A percentile compares a stretch with the other conserved stretches of the same genome.
Evolutionary conservation across 1,140 invertebrate genomes (phyloP).

Genomic region (Hormaphis cornu): DNA sequence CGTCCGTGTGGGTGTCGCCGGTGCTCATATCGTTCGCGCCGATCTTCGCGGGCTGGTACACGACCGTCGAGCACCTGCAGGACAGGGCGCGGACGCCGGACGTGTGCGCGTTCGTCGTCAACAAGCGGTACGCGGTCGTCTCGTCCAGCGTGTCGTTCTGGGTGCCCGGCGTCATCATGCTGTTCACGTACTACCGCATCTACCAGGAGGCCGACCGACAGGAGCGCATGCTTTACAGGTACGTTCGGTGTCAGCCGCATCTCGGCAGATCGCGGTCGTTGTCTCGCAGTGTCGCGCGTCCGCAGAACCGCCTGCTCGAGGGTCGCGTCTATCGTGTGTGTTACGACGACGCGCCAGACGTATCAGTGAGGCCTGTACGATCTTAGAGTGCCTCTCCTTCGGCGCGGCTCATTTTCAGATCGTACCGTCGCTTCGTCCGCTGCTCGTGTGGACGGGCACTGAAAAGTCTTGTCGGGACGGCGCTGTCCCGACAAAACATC

Average conservation of each 20-base stretch:
- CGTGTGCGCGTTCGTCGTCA: constrained; percentile 77
- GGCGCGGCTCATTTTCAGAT: no score
- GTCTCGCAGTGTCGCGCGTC: no score
- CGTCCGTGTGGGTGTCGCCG: constrained; percentile 81
- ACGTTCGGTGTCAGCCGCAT: constrained; percentile 37
- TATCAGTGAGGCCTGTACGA: no score
- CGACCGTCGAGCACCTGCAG: constrained; percentile 63
- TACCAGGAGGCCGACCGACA: constrained; percentile 84
- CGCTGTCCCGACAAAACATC: no score
- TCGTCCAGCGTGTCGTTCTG: constrained; percentile 94
- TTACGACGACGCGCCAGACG: no score
- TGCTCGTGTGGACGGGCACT: no score
- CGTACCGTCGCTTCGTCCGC: no score
- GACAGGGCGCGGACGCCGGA: constrained; percentile 59
- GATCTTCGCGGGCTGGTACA: constrained; percentile 87
- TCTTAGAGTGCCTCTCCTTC: no score
- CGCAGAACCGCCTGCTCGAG: no score
- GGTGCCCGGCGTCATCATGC: constrained; percentile 89
- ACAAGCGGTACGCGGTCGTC: constrained; percentile 80
- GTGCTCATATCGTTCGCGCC: constrained; percentile 90
- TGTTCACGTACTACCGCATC: constrained; percentile 85
- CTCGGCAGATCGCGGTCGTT: constrained; percentile 58
- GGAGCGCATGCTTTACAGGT: constrained; percentile 82
- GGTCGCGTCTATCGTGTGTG: no score
- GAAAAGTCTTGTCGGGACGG: no score